Evolutionary conservation across 2,888 invertebrate species (phyloP), one percentile per base, ranked within the genome.

Genomic region (Drosophila stalkeri): DNA sequence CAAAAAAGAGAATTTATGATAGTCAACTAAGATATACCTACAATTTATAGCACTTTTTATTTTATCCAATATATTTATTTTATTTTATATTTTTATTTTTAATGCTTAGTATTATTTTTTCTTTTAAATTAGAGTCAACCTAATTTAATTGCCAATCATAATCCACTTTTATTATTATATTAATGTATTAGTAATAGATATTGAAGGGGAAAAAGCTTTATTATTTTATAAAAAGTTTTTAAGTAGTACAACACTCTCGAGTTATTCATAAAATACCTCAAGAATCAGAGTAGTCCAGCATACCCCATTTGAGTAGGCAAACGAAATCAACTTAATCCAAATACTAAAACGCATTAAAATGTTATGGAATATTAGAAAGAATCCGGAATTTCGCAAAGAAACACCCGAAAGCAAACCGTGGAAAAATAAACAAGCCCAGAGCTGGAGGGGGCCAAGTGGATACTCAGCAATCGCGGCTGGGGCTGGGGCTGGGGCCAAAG

Each of bases 341-440:
- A 62, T 44, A 66, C 41, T 12, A 51, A 62, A 70, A 60, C 71
- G 60, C 71, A 72, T 72, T 64, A 59, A 65, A 61, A 64, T 51
- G 35, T n/a, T 72, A 59, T 35, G 23, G 43, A 37, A 52, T 46
- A 35, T 44, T 55, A 16, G 78, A 73, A 27, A 51, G 54, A 67
- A 64, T 51, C 33, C 12, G 59, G 62, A 59, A 75, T 71, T 89
- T 89, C 68, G 84, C 84, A 90, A 80, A 86, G 69, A 63, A 76
- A 72, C 44, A 44, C 33, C 52, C 46, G 27, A 27, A 6, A 27
- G 6, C 27, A 31, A 59, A 20, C 47, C 33, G 55, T 56, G 67
- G 55, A 18, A 70, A 88, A 88, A 86, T 86, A 90, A 76, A 80
- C 72, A 82, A 71, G 18, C 35, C 18, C 3, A 54, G 47, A 12